A percentile compares a stretch with the other conserved stretches of the same genome.
phyloP scores from a whole-genome alignment of 1,140 invertebrate genomes.

The Dendroctonus ponderosae region DNA sequence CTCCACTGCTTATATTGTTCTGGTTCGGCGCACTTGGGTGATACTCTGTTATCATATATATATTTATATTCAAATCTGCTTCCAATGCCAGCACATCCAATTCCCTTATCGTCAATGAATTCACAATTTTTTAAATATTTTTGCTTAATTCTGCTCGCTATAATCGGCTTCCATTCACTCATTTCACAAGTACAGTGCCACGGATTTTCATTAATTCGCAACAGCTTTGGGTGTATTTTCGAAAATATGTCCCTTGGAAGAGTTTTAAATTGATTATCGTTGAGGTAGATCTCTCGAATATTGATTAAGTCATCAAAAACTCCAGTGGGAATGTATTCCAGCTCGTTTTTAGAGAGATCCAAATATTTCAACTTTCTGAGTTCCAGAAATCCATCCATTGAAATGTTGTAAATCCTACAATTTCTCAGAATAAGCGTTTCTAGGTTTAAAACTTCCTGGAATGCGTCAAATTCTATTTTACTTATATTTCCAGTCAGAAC shows the following conservation, averaged over 20 bases:
- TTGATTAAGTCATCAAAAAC: slow-evolving; percentile 62
- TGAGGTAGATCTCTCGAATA: slow-evolving; percentile 61
- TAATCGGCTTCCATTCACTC: slow-evolving; percentile 60
- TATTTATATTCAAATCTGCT: slow-evolving; percentile 50
- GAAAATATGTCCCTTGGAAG: slow-evolving; percentile 60
- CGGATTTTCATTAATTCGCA: slow-evolving; percentile 63
- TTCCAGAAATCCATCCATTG: slow-evolving; percentile 68
- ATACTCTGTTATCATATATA: slow-evolving; percentile 57
- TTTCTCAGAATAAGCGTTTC: slow-evolving; percentile 59
- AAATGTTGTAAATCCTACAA: slow-evolving; percentile 63
- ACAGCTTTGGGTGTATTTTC: slow-evolving; percentile 55
- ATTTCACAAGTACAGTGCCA: slow-evolving; percentile 70
- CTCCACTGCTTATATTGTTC: slow-evolving; percentile 59
- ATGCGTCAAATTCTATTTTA: slow-evolving; percentile 66
- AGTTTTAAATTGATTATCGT: slow-evolving; percentile 59
- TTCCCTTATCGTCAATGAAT: slow-evolving; percentile 49
- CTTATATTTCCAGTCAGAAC: slow-evolving; percentile 59
- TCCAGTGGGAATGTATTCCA: slow-evolving; percentile 60
- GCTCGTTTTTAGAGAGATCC: slow-evolving; percentile 63
- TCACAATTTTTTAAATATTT: slow-evolving; percentile 51
- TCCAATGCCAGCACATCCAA: slow-evolving; percentile 42
- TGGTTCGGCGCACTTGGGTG: slow-evolving; percentile 63
- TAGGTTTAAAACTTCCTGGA: slow-evolving; percentile 60
- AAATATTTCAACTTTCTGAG: slow-evolving; percentile 58
- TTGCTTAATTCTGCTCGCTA: slow-evolving; percentile 55